A percentile compares a stretch with the other conserved stretches of the same genome.
Conservation (phyloP, 2,113 vertebrate genomes). For the Ursus arctos region DNA sequence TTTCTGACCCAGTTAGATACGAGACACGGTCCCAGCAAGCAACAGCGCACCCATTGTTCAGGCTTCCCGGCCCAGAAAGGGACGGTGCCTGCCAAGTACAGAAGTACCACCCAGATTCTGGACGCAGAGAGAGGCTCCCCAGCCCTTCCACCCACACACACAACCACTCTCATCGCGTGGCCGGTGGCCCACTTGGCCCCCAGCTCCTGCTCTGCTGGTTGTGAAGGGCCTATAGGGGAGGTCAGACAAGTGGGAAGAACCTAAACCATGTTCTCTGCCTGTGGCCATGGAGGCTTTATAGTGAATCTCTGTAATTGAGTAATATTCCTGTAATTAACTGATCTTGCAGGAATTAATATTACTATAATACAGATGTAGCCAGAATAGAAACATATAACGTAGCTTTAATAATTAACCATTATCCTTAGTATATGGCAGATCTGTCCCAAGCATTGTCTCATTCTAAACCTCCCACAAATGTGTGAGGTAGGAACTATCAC, state of each 20-base stretch:
- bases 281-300: background rate
- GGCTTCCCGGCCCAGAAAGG: background rate
- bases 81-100: background rate
- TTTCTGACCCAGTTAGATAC: background rate
- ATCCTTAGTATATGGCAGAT: background rate
- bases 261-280: background rate
- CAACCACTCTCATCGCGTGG: background rate
- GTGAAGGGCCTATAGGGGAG: background rate
- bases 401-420: background rate
- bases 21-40: background rate
- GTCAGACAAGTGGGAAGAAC: background rate
- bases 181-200: background rate
- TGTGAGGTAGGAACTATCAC: background rate
- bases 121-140: background rate
- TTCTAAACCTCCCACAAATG: background rate
- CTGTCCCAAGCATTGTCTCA: background rate
- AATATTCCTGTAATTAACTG: background rate
- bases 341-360: background rate
- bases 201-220: background rate
- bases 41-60: slow-evolving; percentile 59
- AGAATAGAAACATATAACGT: background rate
- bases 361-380: background rate
- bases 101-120: background rate
- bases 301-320: background rate
- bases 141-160: background rate